Evolutionary conservation across 2,888 invertebrate genomes (phyloP).

Genomic region (Pachliopta kotzebuea): DNA sequence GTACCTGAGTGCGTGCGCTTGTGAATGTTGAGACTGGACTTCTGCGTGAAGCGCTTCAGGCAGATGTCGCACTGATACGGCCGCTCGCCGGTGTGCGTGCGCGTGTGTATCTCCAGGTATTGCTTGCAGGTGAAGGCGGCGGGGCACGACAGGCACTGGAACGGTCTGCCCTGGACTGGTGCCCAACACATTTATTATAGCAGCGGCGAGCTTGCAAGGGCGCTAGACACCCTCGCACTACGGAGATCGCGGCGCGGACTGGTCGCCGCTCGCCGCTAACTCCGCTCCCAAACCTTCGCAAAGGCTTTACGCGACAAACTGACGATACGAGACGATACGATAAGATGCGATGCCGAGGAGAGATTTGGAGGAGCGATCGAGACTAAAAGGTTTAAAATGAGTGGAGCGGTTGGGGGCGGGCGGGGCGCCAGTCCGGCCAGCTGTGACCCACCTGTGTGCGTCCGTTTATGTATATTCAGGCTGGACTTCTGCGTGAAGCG

Average conservation of each 20-base stretch:
- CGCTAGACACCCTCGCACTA: conserved; percentile 73
- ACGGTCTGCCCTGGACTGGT: conserved; percentile 81
- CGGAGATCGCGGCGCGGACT: conserved; percentile 73
- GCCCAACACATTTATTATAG: conserved; percentile 79
- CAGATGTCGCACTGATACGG: conserved; percentile 87
- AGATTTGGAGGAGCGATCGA: conserved; percentile 47
- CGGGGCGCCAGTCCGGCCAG: conserved; percentile 71
- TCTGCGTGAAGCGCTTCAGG: conserved; percentile 90
- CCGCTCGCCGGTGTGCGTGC: conserved; percentile 81
- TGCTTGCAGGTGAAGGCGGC: conserved; percentile 82
- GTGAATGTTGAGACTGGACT: conserved; percentile 90
- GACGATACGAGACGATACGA: conserved; percentile 28
- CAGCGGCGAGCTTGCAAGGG: conserved; percentile 68
- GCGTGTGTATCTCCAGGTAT: conserved; percentile 82
- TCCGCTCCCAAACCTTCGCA: conserved; percentile 60
- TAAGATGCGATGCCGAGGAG: conserved; percentile 6
- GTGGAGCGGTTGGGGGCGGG: conserved; percentile 57
- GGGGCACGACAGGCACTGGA: conserved; percentile 81
- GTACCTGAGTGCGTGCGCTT: conserved; percentile 87
- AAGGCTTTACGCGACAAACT: conserved; percentile 21
- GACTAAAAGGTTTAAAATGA: conserved; percentile 6
- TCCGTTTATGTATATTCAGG: conserved; percentile 89
- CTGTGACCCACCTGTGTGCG: conserved; percentile 84
- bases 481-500: conserved; percentile 91
- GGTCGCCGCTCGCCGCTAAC: conserved; percentile 66